These are phyloP conservation scores for Atherix ibis DNA, from an alignment of 2,888 invertebrate genomes.

Conservation along the genomic window DNA sequence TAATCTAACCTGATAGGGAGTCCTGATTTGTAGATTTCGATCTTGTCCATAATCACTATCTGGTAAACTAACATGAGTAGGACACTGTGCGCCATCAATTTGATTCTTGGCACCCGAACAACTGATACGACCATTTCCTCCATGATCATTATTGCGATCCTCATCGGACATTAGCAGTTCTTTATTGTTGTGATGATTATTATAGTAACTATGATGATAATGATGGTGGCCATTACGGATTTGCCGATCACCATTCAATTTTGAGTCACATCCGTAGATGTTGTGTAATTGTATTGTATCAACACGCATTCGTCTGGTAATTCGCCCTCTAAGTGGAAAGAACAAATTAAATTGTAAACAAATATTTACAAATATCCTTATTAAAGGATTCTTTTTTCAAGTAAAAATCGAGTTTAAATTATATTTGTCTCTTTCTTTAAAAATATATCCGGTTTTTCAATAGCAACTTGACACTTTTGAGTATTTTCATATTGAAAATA, in stretches of 20 bases:
- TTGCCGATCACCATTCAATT: constrained; percentile 16
- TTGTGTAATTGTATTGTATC: constrained; percentile 31
- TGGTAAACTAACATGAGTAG: constrained; percentile 47
- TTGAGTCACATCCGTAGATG: constrained; percentile 20
- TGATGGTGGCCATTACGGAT: constrained; percentile 16
- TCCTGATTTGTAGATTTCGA: constrained; percentile 44
- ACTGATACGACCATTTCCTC: constrained; percentile 19
- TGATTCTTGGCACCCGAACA: constrained; percentile 14
- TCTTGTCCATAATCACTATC: constrained; percentile 49
- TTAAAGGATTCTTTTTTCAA: no score
- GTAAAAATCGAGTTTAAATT: no score
- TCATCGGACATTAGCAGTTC: no score
- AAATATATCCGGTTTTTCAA: no score
- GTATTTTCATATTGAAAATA: no score
- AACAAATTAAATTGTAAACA: neutral
- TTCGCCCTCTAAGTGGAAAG: constrained; percentile 23
- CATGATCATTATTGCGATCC: neutral
- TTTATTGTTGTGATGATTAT: no score
- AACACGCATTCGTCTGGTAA: constrained; percentile 32
- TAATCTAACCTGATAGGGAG: constrained; percentile 41
- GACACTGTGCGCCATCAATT: constrained; percentile 27
- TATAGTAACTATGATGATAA: neutral
- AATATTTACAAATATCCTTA: no score
- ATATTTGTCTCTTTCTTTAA: no score
- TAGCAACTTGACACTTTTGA: no score